These are phyloP conservation scores for Anomalospiza imberbis DNA, from an alignment of 2,797 vertebrate species.

Conservation along the genomic window DNA sequence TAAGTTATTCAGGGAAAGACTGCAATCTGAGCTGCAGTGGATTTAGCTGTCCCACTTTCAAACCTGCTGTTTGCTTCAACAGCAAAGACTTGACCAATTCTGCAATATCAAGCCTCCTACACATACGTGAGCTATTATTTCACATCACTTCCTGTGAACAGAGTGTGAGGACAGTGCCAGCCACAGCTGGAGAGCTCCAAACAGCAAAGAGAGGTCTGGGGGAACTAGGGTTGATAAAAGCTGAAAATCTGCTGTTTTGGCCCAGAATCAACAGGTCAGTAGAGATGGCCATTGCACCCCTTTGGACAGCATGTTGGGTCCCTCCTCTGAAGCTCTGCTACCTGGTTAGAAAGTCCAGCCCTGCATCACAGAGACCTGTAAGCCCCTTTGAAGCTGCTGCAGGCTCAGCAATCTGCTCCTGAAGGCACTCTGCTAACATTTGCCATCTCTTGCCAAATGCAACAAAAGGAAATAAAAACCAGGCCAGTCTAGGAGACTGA, in stretches of 20 bases:
- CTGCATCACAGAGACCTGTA: background rate
- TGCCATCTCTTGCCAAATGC: background rate
- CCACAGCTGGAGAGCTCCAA: background rate
- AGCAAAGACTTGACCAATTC: background rate
- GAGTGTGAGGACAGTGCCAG: background rate
- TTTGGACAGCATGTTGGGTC: background rate
- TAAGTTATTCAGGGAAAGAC: slow-evolving; percentile 1
- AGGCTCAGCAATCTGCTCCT: background rate
- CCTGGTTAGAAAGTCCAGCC: background rate
- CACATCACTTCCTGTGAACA: background rate
- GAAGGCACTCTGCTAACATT: background rate
- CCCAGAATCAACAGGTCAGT: background rate
- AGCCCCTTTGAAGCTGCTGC: background rate
- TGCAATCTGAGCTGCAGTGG: background rate
- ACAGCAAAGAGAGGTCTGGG: background rate
- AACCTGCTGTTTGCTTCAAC: background rate
- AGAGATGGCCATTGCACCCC: background rate
- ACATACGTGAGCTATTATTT: background rate
- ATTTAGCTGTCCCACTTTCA: background rate
- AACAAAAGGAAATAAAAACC: background rate
- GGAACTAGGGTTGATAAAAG: background rate
- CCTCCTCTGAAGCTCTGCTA: background rate
- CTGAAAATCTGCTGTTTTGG: background rate
- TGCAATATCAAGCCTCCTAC: background rate
- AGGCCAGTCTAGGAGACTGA: background rate